These are phyloP conservation scores for Aethina tumida DNA, from an alignment of 1,140 invertebrate species.

Conservation along the genomic window DNA sequence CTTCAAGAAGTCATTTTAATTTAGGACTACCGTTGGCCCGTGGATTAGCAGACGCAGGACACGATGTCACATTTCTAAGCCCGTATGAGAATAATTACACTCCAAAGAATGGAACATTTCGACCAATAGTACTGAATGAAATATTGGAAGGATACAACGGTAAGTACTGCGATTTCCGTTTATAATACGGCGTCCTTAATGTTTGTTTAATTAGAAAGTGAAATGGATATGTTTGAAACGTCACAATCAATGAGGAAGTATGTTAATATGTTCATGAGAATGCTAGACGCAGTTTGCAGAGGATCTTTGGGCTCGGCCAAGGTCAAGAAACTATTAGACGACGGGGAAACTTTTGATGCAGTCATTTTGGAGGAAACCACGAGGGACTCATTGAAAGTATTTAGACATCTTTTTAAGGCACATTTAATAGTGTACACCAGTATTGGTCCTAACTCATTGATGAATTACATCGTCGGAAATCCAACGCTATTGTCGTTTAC, in stretches of 20 bases:
- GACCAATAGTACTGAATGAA: too few species aligned
- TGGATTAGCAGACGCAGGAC: too few species aligned
- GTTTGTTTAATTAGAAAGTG: neutral
- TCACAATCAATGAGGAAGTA: neutral
- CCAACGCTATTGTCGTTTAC: conserved; percentile 32
- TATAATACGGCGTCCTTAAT: neutral
- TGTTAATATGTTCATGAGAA: conserved; percentile 6
- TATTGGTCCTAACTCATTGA: conserved; percentile 23
- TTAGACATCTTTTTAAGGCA: conserved; percentile 34
- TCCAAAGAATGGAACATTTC: too few species aligned
- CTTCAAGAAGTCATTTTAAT: too few species aligned
- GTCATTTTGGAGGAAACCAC: conserved; percentile 38
- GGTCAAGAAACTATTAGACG: conserved; percentile 17
- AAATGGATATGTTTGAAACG: neutral
- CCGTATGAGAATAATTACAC: too few species aligned
- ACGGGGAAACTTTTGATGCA: conserved; percentile 37
- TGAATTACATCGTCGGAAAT: conserved; percentile 31
- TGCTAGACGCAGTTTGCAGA: too few species aligned
- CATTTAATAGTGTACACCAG: conserved; percentile 35
- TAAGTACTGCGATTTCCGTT: neutral
- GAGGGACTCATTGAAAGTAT: conserved; percentile 35
- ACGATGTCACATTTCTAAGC: too few species aligned
- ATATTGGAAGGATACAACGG: too few species aligned
- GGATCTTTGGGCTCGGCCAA: conserved; percentile 9
- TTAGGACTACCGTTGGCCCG: too few species aligned